Evolutionary conservation across 2,113 vertebrate species (phyloP).

Genomic region (Amazona guildingii): DNA sequence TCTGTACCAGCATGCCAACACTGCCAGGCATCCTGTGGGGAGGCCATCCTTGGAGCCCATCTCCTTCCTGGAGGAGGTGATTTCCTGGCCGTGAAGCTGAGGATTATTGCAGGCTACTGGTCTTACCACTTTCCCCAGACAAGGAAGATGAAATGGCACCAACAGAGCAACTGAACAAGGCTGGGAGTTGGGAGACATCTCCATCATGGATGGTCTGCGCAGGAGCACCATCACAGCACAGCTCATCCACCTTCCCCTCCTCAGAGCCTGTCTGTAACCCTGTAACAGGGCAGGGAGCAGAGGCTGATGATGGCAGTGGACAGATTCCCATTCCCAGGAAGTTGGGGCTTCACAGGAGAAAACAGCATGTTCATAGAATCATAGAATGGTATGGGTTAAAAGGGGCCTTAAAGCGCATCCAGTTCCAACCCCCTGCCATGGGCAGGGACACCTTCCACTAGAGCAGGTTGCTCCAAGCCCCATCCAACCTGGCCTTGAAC

Average conservation of each 20-base stretch:
- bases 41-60: neutral
- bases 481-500: neutral
- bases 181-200: neutral
- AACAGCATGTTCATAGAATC: neutral
- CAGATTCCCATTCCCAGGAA: neutral
- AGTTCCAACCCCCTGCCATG: neutral
- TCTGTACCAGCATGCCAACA: accelerated
- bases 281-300: neutral
- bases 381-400: neutral
- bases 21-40: neutral
- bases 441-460: neutral
- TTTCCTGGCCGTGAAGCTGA: neutral
- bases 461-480: neutral
- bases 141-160: neutral
- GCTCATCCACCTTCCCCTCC: neutral
- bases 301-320: neutral
- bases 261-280: neutral
- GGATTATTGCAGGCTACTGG: neutral
- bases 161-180: neutral
- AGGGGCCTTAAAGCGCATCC: neutral
- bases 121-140: neutral
- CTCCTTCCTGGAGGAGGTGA: neutral
- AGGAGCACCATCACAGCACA: neutral
- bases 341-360: neutral
- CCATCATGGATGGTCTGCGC: neutral